Percentiles rank a stretch among this genome's conserved stretches.
These are phyloP conservation scores for Agrotis ipsilon DNA, from an alignment of 2,888 invertebrate species.

Conservation along the genomic window DNA sequence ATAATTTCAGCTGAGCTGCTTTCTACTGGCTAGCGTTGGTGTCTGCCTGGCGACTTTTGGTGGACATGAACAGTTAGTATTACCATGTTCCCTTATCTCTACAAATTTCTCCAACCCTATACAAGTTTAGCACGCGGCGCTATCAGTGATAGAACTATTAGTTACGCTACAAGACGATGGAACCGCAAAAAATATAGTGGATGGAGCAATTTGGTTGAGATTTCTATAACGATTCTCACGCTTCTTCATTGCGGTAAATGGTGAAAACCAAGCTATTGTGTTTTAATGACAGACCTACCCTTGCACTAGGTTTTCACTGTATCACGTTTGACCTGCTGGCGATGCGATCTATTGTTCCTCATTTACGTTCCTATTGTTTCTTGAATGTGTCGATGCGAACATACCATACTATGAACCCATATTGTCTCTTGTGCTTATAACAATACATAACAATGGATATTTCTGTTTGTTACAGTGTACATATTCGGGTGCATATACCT, in stretches of 20 bases:
- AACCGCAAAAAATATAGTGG: slow-evolving; percentile 82
- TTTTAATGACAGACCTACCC: slow-evolving; percentile 75
- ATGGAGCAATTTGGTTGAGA: slow-evolving; percentile 82
- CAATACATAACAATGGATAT: slow-evolving; percentile 31
- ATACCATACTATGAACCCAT: slow-evolving; percentile 14
- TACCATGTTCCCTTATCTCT: slow-evolving; percentile 66
- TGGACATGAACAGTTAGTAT: slow-evolving; percentile 90
- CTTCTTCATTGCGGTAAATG: slow-evolving; percentile 85
- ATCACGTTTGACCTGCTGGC: slow-evolving; percentile 76
- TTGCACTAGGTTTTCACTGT: slow-evolving; percentile 80
- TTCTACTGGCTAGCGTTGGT: slow-evolving; percentile 86
- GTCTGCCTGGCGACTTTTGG: slow-evolving; percentile 89
- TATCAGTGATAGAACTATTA: slow-evolving; percentile 66
- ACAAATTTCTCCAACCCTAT: slow-evolving; percentile 60
- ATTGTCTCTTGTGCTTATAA: slow-evolving; percentile 16
- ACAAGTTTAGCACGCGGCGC: slow-evolving; percentile 50
- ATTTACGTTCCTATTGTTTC: slow-evolving; percentile 53
- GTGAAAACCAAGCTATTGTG: slow-evolving; percentile 87
- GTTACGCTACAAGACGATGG: slow-evolving; percentile 64
- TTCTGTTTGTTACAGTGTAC: slow-evolving; percentile 87
- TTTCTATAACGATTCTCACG: slow-evolving; percentile 88
- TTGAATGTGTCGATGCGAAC: slow-evolving; percentile 52
- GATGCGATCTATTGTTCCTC: slow-evolving; percentile 77
- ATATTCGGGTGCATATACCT: slow-evolving; percentile 91
- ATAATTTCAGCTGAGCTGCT: slow-evolving; percentile 87